Evolutionary conservation across 92 coral and sea anemone species (phyloP), one percentile per base, ranked within the genome.

Genomic region (Umimayanthus chanpuru): DNA sequence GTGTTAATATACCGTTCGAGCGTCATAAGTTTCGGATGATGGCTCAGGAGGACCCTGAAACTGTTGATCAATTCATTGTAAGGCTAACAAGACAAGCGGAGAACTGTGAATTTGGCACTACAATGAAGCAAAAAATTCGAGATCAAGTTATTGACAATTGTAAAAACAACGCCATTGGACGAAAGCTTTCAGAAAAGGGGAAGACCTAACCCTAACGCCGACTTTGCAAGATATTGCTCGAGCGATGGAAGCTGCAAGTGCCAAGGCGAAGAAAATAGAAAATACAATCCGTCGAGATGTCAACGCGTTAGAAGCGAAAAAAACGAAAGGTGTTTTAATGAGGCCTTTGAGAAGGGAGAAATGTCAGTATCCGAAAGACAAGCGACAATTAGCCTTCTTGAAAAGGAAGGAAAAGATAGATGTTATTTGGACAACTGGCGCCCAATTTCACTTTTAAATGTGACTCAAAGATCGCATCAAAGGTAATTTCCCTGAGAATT

Each of bases 91-190:
- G 76, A 43, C 89, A 85, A 83, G 92, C 86, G 20, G 86, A 78
- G 30, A 50, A 85, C 65, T 50, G 85, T 79, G 82, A 49, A 43
- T 73, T 89, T 53, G 81, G 72, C 6, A 74, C 32, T 49, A 66
- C 83, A 40, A 3, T 29, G 43, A 78, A 26, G 55, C 91, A 88
- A 76, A 92, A 90, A 64, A 91, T 91, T 65, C 88, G 91, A 29
- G 90, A 93, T 67, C 90, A 91, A 85, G 85, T 87, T 21, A 91
- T 93, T 26, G 92, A 91, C 10, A 89, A 87, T 55, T 93, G 92
- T 38, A 20, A 43, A 67, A 81, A 81, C 40, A 56, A 85, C 28
- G 50, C 41, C 58, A 28, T 89, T 32, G 73, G 90, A 32, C 64
- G 87, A 66, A 88, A 90, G 77, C 67, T 88, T 21, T 73, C 87